Percentiles rank a stretch among this genome's conserved stretches.
Conservation (phyloP, 2,888 invertebrate species). For the Apotomis capreana region DNA sequence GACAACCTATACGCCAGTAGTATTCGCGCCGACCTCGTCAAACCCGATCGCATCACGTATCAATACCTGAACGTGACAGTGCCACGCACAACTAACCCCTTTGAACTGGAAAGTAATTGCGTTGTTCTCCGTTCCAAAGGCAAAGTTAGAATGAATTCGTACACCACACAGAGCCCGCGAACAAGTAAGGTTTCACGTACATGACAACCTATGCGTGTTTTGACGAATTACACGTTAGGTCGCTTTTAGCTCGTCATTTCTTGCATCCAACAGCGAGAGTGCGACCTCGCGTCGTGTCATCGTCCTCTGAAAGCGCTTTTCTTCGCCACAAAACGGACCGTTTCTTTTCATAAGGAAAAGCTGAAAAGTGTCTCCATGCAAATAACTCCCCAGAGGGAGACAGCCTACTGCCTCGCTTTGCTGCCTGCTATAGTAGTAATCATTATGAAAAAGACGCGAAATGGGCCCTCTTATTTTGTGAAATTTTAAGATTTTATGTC, state of each 20-base stretch:
- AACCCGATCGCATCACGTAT: conserved; percentile 40
- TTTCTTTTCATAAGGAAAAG: conserved; percentile 83
- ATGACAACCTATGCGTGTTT: conserved; percentile 57
- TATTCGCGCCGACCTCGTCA: conserved; percentile 36
- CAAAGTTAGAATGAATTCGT: conserved; percentile 60
- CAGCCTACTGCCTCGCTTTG: conserved; percentile 81
- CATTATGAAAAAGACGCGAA: conserved; percentile 74
- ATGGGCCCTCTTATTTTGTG: conserved; percentile 48
- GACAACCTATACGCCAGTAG: conserved; percentile 28
- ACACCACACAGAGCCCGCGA: conserved; percentile 52
- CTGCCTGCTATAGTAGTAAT: conserved; percentile 66
- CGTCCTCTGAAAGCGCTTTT: conserved; percentile 83
- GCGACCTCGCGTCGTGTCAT: conserved; percentile 83
- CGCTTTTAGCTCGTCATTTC: conserved; percentile 76
- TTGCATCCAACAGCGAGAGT: conserved; percentile 77
- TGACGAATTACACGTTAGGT: conserved; percentile 79
- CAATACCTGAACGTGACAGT: conserved; percentile 46
- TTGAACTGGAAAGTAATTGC: conserved; percentile 65
- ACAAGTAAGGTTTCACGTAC: conserved; percentile 48
- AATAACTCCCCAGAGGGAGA: conserved; percentile 81
- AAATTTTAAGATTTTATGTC: conserved; percentile 53
- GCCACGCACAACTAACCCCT: conserved; percentile 59
- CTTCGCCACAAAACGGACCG: conserved; percentile 82
- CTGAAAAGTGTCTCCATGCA: conserved; percentile 83
- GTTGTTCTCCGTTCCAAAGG: conserved; percentile 59